A percentile compares a stretch with the other conserved stretches of the same genome.
phyloP scores from a whole-genome alignment of 1,140 invertebrate genomes.

The Lethocerus indicus region DNA sequence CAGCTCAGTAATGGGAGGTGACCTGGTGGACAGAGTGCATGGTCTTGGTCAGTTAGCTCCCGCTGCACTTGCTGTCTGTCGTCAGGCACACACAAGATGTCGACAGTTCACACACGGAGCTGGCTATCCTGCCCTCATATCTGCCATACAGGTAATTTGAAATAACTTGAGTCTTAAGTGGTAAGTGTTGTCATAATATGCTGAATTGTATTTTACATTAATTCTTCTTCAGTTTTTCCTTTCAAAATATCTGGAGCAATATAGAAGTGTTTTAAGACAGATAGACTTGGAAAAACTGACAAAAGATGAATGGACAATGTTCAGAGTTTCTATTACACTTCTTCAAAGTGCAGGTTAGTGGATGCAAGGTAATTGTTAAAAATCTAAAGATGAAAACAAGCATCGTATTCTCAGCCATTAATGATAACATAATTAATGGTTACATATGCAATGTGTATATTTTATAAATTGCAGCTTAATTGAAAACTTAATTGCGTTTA shows the following conservation, averaged over 20 bases:
- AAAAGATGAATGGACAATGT: conserved; percentile 47
- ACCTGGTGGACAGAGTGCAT: too few species aligned
- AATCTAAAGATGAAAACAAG: too few species aligned
- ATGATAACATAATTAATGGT: not conserved
- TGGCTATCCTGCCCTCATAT: not conserved
- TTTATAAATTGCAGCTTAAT: not conserved
- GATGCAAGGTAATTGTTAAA: not conserved
- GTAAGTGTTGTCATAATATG: not conserved
- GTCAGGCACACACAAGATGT: not conserved
- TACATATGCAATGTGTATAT: not conserved
- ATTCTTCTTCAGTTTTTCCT: conserved; percentile 20
- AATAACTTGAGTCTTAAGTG: not conserved
- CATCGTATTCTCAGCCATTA: too few species aligned
- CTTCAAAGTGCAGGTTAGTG: conserved; percentile 44
- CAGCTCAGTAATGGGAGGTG: too few species aligned
- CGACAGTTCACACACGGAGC: not conserved
- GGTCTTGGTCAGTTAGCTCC: too few species aligned
- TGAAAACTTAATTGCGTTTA: conserved; percentile 1
- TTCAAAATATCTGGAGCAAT: conserved; percentile 39
- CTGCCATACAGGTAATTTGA: not conserved
- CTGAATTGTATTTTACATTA: not conserved
- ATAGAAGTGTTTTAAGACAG: conserved; percentile 18
- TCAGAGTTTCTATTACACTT: conserved; percentile 48
- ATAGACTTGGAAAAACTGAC: conserved; percentile 22
- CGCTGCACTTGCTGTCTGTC: too few species aligned